Conservation (phyloP, 37 sponge, comb jelly and placozoan species). For the Halisarca cf. caerulea region DNA sequence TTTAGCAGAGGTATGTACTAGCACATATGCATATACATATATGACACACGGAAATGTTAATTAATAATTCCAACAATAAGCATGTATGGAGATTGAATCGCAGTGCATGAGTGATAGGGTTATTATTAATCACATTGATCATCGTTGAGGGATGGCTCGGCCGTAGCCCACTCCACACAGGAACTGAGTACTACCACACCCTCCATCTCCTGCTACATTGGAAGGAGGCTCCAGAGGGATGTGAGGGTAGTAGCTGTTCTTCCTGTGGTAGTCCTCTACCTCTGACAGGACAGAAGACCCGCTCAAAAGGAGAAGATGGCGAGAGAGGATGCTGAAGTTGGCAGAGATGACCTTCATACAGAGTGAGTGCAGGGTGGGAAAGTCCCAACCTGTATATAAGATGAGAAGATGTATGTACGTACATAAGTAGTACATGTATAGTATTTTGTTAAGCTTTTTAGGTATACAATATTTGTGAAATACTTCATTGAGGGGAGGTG, state of each 20-base stretch:
- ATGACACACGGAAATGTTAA: too few relatives aligned
- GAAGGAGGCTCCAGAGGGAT: neutral
- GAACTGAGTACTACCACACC: slow-evolving; percentile 16
- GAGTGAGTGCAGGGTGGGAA: neutral
- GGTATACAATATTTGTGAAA: too few relatives aligned
- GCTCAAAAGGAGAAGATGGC: neutral
- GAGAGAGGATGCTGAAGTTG: neutral
- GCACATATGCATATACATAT: too few relatives aligned
- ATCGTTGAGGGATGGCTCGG: neutral
- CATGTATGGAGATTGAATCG: too few relatives aligned
- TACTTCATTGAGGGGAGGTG: too few relatives aligned
- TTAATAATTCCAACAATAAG: too few relatives aligned
- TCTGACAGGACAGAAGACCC: neutral
- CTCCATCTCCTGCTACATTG: neutral
- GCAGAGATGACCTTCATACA: neutral
- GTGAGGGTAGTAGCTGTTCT: slow-evolving; percentile 10
- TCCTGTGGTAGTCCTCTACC: neutral
- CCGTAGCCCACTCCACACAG: slow-evolving; percentile 26
- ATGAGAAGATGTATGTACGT: too few relatives aligned
- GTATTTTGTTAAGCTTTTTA: too few relatives aligned
- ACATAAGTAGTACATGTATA: too few relatives aligned
- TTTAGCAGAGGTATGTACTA: too few relatives aligned
- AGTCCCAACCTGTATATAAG: neutral
- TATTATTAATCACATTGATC: too few relatives aligned
- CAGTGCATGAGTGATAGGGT: too few relatives aligned